phyloP scores from a whole-genome alignment of 2,888 invertebrate genomes.

The Dichetophora obliterata region DNA sequence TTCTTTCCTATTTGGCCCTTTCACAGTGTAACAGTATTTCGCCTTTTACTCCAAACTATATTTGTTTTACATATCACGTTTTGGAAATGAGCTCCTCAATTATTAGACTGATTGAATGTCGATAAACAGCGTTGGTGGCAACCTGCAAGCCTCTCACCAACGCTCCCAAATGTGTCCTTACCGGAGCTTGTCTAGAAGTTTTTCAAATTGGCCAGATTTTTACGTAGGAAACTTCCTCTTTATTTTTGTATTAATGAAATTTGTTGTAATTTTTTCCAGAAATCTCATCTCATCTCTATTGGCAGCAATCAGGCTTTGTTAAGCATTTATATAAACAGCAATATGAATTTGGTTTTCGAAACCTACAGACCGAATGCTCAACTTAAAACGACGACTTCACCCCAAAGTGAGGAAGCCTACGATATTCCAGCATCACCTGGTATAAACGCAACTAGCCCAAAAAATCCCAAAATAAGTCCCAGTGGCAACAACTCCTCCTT shows the following conservation, averaged over 20 bases:
- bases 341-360: slow-evolving; percentile 64
- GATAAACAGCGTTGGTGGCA: too few relatives aligned
- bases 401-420: slow-evolving; percentile 42
- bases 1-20: too few relatives aligned
- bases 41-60: too few relatives aligned
- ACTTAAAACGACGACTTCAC: slow-evolving; percentile 46
- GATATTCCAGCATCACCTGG: slow-evolving; percentile 30
- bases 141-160: too few relatives aligned
- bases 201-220: too few relatives aligned
- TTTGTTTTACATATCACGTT: too few relatives aligned
- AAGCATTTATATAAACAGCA: slow-evolving; percentile 64
- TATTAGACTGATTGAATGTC: too few relatives aligned
- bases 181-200: too few relatives aligned
- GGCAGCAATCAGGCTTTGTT: slow-evolving; percentile 67
- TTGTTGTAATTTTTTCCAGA: slow-evolving; percentile 48
- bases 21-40: too few relatives aligned
- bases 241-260: slow-evolving; percentile 1
- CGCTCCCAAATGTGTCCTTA: too few relatives aligned
- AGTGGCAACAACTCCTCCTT: slow-evolving; percentile 51
- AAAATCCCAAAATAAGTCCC: slow-evolving; percentile 32
- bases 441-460: background rate
- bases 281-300: slow-evolving; percentile 67
- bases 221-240: background rate
- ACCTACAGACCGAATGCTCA: slow-evolving; percentile 63
- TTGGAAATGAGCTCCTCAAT: too few relatives aligned